Percentiles rank a stretch among this genome's conserved stretches.
These are phyloP conservation scores for Latrodectus geometricus DNA, from an alignment of 1,140 invertebrate genomes.

Conservation along the genomic window DNA sequence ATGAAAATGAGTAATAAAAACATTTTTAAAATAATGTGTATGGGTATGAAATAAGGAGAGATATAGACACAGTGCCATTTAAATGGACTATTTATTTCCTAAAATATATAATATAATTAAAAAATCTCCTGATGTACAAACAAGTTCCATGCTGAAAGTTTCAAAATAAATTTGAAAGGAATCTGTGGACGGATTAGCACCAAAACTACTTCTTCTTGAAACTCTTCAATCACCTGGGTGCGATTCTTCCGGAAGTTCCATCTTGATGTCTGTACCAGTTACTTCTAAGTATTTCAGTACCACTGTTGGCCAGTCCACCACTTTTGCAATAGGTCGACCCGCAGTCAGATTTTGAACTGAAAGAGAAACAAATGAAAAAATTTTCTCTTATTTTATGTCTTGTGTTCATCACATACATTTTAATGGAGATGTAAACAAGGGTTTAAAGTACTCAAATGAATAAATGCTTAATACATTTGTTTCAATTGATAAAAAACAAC, in stretches of 20 bases:
- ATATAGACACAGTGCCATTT: neutral
- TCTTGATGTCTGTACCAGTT: slow-evolving; percentile 60
- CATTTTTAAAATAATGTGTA: too few species aligned
- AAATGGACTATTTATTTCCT: neutral
- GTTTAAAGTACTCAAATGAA: too few species aligned
- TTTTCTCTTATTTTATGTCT: too few species aligned
- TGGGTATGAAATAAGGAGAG: too few species aligned
- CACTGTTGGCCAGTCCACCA: slow-evolving; percentile 65
- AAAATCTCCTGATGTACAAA: neutral
- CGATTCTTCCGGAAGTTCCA: slow-evolving; percentile 54
- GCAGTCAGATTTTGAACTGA: slow-evolving; percentile 55
- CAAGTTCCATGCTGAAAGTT: neutral
- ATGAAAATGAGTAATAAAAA: too few species aligned
- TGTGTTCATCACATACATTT: too few species aligned
- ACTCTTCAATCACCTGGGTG: slow-evolving; percentile 38
- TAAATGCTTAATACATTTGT: too few species aligned
- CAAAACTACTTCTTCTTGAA: neutral
- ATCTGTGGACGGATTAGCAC: neutral
- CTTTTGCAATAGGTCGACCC: slow-evolving; percentile 63
- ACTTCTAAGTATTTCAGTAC: slow-evolving; percentile 65
- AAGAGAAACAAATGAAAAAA: neutral
- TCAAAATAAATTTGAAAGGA: neutral
- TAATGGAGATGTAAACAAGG: too few species aligned
- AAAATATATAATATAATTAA: neutral
- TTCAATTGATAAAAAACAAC: too few species aligned